phyloP scores from a whole-genome alignment of 2,797 vertebrate genomes.

The Peromyscus attwateri region DNA sequence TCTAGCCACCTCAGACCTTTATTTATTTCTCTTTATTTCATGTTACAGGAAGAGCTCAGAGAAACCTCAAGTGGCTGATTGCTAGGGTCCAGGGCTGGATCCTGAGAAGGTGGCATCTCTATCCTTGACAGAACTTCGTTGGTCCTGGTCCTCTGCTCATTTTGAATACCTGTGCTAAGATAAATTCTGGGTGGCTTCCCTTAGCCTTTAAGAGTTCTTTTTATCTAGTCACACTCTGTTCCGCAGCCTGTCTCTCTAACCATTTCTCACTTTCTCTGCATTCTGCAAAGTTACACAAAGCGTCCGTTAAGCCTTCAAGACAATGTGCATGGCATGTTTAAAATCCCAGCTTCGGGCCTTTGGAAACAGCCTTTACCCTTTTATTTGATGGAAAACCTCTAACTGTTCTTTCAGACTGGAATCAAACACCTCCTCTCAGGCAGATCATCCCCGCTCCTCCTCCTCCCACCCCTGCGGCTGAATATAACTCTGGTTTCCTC shows the following conservation, averaged over 20 bases:
- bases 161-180: not conserved
- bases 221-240: not conserved
- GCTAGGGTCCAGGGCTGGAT: not conserved
- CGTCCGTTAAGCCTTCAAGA: not conserved
- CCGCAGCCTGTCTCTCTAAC: not conserved
- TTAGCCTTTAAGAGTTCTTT: not conserved
- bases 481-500: not conserved
- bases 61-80: conserved; percentile 29
- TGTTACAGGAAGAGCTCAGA: not conserved
- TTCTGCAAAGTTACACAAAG: not conserved
- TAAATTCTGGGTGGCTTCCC: not conserved
- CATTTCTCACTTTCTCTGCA: not conserved
- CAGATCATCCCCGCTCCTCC: not conserved
- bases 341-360: not conserved
- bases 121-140: not conserved
- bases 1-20: conserved; percentile 46
- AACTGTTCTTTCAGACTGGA: conserved; percentile 22
- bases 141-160: not conserved
- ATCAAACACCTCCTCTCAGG: not conserved
- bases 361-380: not conserved
- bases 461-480: not conserved
- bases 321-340: not conserved
- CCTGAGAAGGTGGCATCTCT: not conserved
- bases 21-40: not conserved
- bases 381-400: conserved; percentile 18